These are phyloP conservation scores for Megaustenia siamemsis DNA, from an alignment of 2,888 invertebrate species.

Conservation along the genomic window DNA sequence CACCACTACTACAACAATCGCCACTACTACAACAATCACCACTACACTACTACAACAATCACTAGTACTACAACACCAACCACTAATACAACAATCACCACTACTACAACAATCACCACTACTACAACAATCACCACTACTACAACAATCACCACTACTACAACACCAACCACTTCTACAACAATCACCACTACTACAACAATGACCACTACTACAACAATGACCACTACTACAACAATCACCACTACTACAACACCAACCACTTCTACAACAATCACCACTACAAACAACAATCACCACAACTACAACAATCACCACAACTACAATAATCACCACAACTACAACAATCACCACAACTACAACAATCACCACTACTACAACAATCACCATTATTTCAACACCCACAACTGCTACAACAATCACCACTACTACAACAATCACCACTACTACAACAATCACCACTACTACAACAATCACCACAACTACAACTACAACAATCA, in stretches of 20 bases:
- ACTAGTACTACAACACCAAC: not conserved
- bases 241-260: not conserved
- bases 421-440: not conserved
- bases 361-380: not conserved
- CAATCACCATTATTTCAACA: not conserved
- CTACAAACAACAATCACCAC: not conserved
- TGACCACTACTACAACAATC: not conserved
- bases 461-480: not conserved
- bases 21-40: conserved; percentile 24
- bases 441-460: not conserved
- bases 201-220: not conserved
- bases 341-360: not conserved
- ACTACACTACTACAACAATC: conserved; percentile 22
- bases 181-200: not conserved
- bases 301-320: not conserved
- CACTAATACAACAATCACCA: not conserved
- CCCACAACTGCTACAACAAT: not conserved
- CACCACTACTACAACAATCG: conserved; percentile 34
- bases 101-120: conserved; percentile 1
- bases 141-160: not conserved
- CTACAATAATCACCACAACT: not conserved
- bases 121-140: not conserved
- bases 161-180: not conserved
- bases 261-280: not conserved
- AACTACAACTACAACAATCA: not conserved